Evolutionary conservation across 1,140 invertebrate species (phyloP).

Genomic region (Formica selysi): DNA sequence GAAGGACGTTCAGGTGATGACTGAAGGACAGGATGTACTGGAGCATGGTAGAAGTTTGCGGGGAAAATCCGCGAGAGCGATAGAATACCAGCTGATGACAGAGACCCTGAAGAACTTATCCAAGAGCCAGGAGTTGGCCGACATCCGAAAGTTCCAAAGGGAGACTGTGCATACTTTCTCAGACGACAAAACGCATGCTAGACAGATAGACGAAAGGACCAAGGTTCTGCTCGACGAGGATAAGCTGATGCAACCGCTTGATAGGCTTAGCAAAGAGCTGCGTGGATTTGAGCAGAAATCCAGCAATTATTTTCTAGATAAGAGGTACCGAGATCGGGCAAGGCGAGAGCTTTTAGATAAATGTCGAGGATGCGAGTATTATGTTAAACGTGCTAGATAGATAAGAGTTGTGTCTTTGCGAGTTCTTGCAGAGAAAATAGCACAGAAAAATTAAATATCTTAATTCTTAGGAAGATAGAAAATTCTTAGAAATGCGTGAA

Average conservation of each 20-base stretch:
- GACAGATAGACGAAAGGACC: constrained; percentile 84
- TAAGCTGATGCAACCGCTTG: constrained; percentile 87
- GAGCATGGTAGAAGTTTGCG: constrained; percentile 87
- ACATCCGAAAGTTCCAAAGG: constrained; percentile 82
- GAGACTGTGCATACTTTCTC: constrained; percentile 78
- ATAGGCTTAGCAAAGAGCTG: constrained; percentile 88
- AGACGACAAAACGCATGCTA: constrained; percentile 81
- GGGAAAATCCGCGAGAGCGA: constrained; percentile 91
- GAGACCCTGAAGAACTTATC: constrained; percentile 84
- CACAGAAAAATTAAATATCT: background rate
- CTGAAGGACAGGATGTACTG: constrained; percentile 81
- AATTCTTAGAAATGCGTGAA: background rate
- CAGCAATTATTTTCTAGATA: constrained; percentile 88
- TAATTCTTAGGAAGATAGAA: background rate
- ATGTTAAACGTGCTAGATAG: constrained; percentile 46
- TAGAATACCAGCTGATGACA: constrained; percentile 89
- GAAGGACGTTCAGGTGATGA: constrained; percentile 85
- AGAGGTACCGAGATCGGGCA: constrained; percentile 87
- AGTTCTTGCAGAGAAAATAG: background rate
- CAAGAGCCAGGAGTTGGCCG: constrained; percentile 81
- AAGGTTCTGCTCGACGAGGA: constrained; percentile 85
- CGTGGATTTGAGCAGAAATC: constrained; percentile 89
- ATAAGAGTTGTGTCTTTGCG: background rate
- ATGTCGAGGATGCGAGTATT: constrained; percentile 69
- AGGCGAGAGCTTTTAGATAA: constrained; percentile 65